A percentile compares a stretch with the other conserved stretches of the same genome.
These are phyloP conservation scores for Actinostola sp. DNA, from an alignment of 92 coral and sea anemone genomes.

Conservation along the genomic window DNA sequence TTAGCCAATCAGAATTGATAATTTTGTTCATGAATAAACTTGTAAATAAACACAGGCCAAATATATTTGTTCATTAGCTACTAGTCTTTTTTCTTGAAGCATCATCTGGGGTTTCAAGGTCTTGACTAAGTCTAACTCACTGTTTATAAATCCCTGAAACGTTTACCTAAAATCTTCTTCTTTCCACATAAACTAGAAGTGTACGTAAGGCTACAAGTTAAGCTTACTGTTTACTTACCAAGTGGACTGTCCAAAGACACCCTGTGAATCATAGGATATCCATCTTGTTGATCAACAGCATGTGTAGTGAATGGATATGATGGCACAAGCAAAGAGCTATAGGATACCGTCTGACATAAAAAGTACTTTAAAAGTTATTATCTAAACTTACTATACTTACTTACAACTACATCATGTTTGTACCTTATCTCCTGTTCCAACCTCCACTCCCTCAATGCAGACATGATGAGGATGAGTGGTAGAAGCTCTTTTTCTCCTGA, in stretches of 20 bases:
- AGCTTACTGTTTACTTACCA: no score
- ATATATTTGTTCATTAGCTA: no score
- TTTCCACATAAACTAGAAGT: no score
- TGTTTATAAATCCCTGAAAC: no score
- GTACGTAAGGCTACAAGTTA: no score
- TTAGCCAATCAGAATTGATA: no score
- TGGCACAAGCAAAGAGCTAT: conserved; percentile 86
- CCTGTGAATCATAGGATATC: neutral
- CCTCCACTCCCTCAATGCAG: conserved; percentile 82
- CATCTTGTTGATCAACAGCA: conserved; percentile 13
- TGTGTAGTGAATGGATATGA: conserved; percentile 34
- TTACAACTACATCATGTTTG: neutral
- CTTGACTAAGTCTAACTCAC: no score
- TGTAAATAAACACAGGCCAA: no score
- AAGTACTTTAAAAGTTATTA: neutral
- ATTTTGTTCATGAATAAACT: no score
- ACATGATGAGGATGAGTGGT: conserved; percentile 32
- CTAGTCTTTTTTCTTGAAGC: no score
- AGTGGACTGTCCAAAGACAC: conserved; percentile 3
- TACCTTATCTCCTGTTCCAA: conserved; percentile 77
- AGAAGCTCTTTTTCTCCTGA: conserved; percentile 50
- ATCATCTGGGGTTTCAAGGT: no score
- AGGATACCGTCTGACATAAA: conserved; percentile 82
- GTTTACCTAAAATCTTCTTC: no score
- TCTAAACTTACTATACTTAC: neutral